Conservation (phyloP, 2,888 invertebrate species). For the Agrotis clavis region DNA sequence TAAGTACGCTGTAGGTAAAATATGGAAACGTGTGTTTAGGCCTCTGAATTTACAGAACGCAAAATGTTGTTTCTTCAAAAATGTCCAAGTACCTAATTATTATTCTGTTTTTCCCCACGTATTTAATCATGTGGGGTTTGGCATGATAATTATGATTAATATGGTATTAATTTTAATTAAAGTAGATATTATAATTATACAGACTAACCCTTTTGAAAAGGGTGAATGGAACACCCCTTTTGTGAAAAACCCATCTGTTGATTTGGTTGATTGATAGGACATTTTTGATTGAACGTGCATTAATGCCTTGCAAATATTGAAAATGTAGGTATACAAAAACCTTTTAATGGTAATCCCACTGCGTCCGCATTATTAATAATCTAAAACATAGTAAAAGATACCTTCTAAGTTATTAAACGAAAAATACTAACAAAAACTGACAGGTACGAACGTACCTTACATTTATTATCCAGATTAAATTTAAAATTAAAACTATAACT, state of each 20-base stretch:
- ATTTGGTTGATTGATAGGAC: slow-evolving; percentile 8
- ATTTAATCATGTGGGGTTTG: background rate
- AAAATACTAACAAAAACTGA: slow-evolving; percentile 1
- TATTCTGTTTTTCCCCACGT: background rate
- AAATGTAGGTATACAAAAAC: background rate
- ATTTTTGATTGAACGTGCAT: slow-evolving; percentile 4
- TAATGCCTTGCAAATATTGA: too few species aligned
- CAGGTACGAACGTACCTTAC: background rate
- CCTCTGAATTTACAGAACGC: too few species aligned
- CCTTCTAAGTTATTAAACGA: slow-evolving; percentile 6
- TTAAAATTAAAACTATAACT: slow-evolving; percentile 44
- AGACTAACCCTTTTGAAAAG: slow-evolving; percentile 3
- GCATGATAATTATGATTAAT: background rate
- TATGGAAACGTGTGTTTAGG: too few species aligned
- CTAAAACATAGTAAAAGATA: background rate
- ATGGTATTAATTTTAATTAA: slow-evolving; percentile 18
- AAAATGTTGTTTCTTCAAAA: background rate
- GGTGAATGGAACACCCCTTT: background rate
- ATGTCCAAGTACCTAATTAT: too few species aligned
- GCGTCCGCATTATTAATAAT: background rate
- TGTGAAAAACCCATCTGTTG: slow-evolving; percentile 6
- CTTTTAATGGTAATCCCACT: background rate
- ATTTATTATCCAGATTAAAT: slow-evolving; percentile 28
- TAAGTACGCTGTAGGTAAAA: too few species aligned
- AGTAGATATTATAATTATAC: background rate